Base-by-base conservation (phyloP, 2,888 invertebrate species). In the Ennomos erosarius region DNA sequence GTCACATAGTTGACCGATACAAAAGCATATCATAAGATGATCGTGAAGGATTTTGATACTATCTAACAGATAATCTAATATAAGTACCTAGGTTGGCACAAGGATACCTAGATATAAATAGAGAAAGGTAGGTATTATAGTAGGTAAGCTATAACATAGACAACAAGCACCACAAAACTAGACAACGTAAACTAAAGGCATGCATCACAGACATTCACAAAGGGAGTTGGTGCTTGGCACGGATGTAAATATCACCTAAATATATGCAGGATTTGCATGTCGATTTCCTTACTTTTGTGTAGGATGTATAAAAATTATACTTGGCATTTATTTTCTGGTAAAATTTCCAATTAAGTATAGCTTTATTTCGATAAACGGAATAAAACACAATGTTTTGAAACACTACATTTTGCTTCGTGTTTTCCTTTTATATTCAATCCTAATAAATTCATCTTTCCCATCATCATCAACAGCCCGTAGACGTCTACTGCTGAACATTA, bases 191-290 rank as follows among this genome's bases (percentile, higher is more conserved):
- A 65, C 65, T 55, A 67, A 59, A 48, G 67, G 61, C 70, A 71
- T 76, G 75, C 74, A 65, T 68, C 59, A 71, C 62, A 54, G 65
- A 71, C 72, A 61, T 67, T 69, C 66, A 75, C 70, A 71, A 67
- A 76, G 61, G 69, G 67, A 66, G 71, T 74, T 73, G 69, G 74
- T 76, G 76, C 78, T 60, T 71, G 76, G 74, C 72, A 72, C 79
- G 78, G 78, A 79, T 77, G 74, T 69, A 35, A 37, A 36, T 45
- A 57, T 12, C 10, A 47, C 12, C 33, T 45, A 35, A 33, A 44
- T 44, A 44, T 49, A 38, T 51, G 48, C 39, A 44, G 12, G n/a
- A 47, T 52, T 58, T 44, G 52, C 52, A 58, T 58, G 34, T 44
- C 35, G 38, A 39, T 36, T 55, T 38, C 42, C 5, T 26, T 26